Conservation (phyloP, 2,113 vertebrate genomes). For the Catharus fuscescens region DNA sequence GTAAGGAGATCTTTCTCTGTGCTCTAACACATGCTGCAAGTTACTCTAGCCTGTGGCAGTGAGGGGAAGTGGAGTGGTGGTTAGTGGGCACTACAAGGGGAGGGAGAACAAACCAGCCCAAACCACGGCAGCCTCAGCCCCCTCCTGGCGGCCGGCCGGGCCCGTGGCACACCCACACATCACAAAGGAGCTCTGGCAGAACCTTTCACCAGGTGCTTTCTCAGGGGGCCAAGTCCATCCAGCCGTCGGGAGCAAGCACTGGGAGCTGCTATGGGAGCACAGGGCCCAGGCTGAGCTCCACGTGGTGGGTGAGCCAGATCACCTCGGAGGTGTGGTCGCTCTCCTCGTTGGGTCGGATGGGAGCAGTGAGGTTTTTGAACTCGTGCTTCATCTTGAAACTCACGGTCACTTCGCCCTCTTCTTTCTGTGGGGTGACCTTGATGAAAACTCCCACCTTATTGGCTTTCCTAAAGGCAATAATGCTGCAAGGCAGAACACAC, state of each 20-base stretch:
- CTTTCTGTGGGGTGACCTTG: constrained; percentile 92
- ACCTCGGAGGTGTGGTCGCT: constrained; percentile 80
- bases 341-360: constrained; percentile 87
- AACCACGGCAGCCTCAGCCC: neutral
- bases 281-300: constrained; percentile 92
- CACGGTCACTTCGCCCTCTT: constrained; percentile 88
- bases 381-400: constrained; percentile 97
- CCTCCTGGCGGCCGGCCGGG: neutral
- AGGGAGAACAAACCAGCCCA: constrained; percentile 32
- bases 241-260: neutral
- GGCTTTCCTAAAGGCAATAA: constrained; percentile 97
- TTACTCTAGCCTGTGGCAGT: constrained; percentile 11
- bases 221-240: neutral
- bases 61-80: neutral
- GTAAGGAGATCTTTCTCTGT: neutral
- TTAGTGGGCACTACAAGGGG: constrained; percentile 39
- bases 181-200: constrained; percentile 48
- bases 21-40: constrained; percentile 4
- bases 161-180: constrained; percentile 18
- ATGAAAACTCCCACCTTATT: constrained; percentile 99
- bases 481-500: constrained; percentile 70
- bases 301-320: constrained; percentile 94
- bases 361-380: constrained; percentile 92
- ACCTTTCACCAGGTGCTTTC: neutral
- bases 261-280: constrained; percentile 79